These are phyloP conservation scores for Bemisia tabaci DNA, from an alignment of 1,140 invertebrate species.

Conservation along the genomic window DNA sequence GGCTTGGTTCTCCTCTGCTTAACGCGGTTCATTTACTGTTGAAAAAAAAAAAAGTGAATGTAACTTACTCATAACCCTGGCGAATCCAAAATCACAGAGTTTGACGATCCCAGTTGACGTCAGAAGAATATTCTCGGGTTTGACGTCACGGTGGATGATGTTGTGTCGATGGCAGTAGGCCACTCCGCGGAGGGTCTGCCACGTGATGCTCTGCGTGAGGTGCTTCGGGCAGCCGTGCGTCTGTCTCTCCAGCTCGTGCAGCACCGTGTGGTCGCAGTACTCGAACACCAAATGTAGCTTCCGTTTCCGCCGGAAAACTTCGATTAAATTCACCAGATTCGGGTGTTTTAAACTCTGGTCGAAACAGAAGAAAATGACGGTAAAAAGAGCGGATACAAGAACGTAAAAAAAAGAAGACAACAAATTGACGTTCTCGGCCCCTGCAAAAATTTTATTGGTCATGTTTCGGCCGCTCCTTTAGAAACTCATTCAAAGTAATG, in stretches of 20 bases:
- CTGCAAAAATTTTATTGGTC: too few species aligned
- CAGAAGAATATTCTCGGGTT: slow-evolving; percentile 98
- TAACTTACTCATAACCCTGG: slow-evolving; percentile 80
- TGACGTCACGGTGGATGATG: slow-evolving; percentile 93
- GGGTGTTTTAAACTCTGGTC: slow-evolving; percentile 91
- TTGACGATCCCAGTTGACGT: slow-evolving; percentile 88
- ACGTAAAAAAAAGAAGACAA: too few species aligned
- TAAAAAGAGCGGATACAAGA: too few species aligned
- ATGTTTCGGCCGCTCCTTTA: too few species aligned
- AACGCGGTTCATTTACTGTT: too few species aligned
- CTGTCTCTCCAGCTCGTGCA: slow-evolving; percentile 91
- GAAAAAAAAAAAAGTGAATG: too few species aligned
- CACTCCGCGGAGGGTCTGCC: slow-evolving; percentile 89
- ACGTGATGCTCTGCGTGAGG: slow-evolving; percentile 81
- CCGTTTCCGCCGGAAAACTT: slow-evolving; percentile 93
- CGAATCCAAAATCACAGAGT: slow-evolving; percentile 98
- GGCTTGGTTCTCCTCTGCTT: too few species aligned
- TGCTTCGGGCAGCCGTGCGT: slow-evolving; percentile 68
- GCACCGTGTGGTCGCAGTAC: slow-evolving; percentile 92
- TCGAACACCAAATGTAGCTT: slow-evolving; percentile 97
- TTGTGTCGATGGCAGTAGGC: slow-evolving; percentile 94
- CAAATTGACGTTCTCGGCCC: too few species aligned
- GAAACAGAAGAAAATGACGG: too few species aligned
- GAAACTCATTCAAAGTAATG: too few species aligned
- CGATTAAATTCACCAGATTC: slow-evolving; percentile 91